These are phyloP conservation scores for Catocala nupta DNA, from an alignment of 2,888 invertebrate species.

Conservation along the genomic window DNA sequence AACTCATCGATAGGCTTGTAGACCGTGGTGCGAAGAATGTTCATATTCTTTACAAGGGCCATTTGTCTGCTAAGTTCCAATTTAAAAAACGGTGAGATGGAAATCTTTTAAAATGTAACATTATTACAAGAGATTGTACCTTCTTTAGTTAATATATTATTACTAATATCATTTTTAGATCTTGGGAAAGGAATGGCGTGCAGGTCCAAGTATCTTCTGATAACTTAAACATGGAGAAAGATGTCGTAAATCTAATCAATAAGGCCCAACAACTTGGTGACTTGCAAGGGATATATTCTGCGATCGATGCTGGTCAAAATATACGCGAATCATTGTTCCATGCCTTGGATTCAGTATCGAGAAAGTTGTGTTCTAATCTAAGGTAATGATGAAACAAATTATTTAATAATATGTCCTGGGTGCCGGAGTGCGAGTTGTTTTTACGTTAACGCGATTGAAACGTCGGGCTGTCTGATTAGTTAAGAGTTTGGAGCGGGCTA, in stretches of 20 bases:
- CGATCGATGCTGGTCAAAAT: constrained; percentile 29
- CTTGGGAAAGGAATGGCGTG: constrained; percentile 7
- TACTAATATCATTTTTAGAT: constrained; percentile 36
- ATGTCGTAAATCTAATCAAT: constrained; percentile 6
- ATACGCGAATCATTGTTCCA: constrained; percentile 36
- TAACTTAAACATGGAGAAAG: constrained; percentile 6
- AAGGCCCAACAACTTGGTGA: neutral
- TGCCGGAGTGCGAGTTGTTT: too few relatives aligned
- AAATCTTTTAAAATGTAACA: too few relatives aligned
- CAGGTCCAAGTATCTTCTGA: constrained; percentile 8
- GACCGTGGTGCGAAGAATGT: constrained; percentile 62
- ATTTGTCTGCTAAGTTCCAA: constrained; percentile 32
- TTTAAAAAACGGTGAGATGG: constrained; percentile 53
- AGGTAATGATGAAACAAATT: constrained; percentile 43
- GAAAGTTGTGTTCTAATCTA: constrained; percentile 52
- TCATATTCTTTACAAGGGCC: neutral
- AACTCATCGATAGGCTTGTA: constrained; percentile 58
- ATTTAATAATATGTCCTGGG: too few relatives aligned
- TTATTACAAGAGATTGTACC: too few relatives aligned
- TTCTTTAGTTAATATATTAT: neutral
- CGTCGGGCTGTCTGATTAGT: too few relatives aligned
- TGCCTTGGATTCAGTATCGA: constrained; percentile 52
- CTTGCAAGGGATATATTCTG: constrained; percentile 45
- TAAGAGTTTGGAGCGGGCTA: too few relatives aligned
- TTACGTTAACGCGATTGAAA: too few relatives aligned